Evolutionary conservation across 2,888 invertebrate species (phyloP), one percentile per base, ranked within the genome.

Genomic region (Gymnoscelis rufifasciata): DNA sequence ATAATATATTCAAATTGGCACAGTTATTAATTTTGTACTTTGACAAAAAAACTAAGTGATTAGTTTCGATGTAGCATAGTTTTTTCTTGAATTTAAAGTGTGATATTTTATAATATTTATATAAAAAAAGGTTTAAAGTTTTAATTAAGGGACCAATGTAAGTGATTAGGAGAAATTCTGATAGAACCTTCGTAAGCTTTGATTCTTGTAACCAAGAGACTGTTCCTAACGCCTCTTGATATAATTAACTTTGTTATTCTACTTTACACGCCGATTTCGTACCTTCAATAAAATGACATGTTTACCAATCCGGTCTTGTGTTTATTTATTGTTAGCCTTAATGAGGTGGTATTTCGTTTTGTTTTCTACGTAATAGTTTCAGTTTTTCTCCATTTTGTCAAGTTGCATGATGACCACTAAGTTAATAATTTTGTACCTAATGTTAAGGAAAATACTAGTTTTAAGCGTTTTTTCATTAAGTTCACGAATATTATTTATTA

Each of bases 61-160:
- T 83, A 82, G 81, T 81, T 83, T 83, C 78, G 78, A 82, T 68
- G 68, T 87, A 86, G 84, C 61, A 76, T 83, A 83, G 80, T 78
- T 81, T 83, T 35, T 83, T 54, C 54, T 87, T 84, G 84, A 87
- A 86, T 86, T 84, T 84, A 86, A 87, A 84, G 88, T 87, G 88
- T 88, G 88, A 88, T 88, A 88, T 88, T 87, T 87, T 86, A 82
- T 84, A 83, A 83, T 86, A 86, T 86, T 86, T 84, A 86, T 86
- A 82, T 84, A 84, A 84, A 78, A 38, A 86, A 84, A 83, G 45
- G 83, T 84, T 83, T 74, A 82, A 83, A 79, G 82, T 82, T 86
- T 83, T 81, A 83, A 84, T 78, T 84, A 87, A 87, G 88, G 88
- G 87, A 88, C 88, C 87, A 88, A 88, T 86, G 73, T 87, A 81